A percentile compares a stretch with the other conserved stretches of the same genome.
These are phyloP conservation scores for Corydoras sp. DNA, from an alignment of 2,113 vertebrate species.

Conservation along the genomic window DNA sequence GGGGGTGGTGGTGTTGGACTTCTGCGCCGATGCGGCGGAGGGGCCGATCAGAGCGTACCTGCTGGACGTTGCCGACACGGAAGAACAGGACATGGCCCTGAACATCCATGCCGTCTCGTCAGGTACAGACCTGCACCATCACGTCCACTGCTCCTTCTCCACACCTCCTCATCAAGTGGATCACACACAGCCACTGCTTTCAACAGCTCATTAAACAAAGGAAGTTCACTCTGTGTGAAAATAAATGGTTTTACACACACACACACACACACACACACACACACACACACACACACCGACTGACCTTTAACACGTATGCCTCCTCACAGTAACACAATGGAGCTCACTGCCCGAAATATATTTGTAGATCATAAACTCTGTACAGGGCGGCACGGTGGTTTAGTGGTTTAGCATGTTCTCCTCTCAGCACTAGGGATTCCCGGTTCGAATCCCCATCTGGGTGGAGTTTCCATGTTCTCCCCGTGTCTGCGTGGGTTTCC, in stretches of 20 bases:
- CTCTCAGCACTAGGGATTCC: too few relatives aligned
- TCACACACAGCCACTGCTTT: background rate
- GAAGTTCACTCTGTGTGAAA: background rate
- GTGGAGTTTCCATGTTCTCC: too few relatives aligned
- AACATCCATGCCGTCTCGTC: constrained; percentile 95
- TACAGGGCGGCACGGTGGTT: too few relatives aligned
- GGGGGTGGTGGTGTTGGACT: constrained; percentile 92
- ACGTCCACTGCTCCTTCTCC: background rate
- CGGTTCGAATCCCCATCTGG: too few relatives aligned
- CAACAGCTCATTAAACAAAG: background rate
- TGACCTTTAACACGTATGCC: too few relatives aligned
- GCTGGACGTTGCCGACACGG: constrained; percentile 89
- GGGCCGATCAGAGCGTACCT: constrained; percentile 94
- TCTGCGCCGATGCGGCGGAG: constrained; percentile 86
- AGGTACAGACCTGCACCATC: constrained; percentile 57
- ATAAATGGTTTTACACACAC: constrained; percentile 3
- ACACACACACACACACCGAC: background rate
- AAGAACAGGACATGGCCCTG: constrained; percentile 96
- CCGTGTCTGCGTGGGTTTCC: too few relatives aligned
- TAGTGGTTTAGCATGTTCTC: too few relatives aligned
- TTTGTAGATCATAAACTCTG: too few relatives aligned
- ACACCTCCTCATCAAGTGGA: constrained; percentile 1
- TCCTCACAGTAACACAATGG: too few relatives aligned
- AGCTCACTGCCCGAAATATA: too few relatives aligned
- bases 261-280: background rate